Percentiles rank a stretch among this genome's conserved stretches.
phyloP scores from a whole-genome alignment of 2,797 vertebrate genomes.

The Luscinia megarhynchos region DNA sequence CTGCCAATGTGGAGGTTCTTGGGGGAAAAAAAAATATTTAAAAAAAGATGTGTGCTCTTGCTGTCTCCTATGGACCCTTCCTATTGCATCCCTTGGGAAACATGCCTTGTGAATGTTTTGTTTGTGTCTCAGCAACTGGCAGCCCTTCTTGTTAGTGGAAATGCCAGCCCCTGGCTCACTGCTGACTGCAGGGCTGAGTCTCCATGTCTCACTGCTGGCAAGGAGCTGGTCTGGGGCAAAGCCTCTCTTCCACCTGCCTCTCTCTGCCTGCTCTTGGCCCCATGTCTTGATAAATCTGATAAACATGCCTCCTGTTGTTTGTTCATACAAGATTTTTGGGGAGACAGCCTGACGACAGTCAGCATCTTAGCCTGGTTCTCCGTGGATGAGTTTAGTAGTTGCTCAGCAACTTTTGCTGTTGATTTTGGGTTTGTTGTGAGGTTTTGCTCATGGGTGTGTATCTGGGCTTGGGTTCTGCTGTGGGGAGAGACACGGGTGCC shows the following conservation, averaged over 20 bases:
- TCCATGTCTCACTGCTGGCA: conserved; percentile 5
- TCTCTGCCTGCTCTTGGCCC: background rate
- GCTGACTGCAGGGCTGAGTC: conserved; percentile 50
- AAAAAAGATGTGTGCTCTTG: background rate
- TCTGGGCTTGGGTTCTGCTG: background rate
- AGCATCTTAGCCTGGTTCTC: background rate
- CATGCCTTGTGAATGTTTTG: conserved; percentile 46
- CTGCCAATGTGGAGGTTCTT: background rate
- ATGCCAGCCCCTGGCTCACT: conserved; percentile 67
- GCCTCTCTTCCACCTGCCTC: conserved; percentile 44
- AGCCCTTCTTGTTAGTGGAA: conserved; percentile 68
- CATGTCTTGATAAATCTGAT: background rate
- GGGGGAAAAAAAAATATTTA: background rate
- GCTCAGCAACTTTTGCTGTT: conserved; percentile 23
- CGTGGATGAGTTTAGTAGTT: background rate
- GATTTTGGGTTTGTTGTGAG: conserved; percentile 29
- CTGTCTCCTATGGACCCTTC: background rate
- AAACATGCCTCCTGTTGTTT: conserved; percentile 53
- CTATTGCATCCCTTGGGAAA: conserved; percentile 26
- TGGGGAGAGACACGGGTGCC: background rate
- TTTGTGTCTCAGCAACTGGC: conserved; percentile 67
- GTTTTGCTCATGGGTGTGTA: background rate
- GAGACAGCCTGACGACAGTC: background rate
- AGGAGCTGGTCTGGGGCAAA: conserved; percentile 63
- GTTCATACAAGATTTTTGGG: conserved; percentile 49